Conservation (phyloP, 2,113 vertebrate genomes). For the Cettia cetti region DNA sequence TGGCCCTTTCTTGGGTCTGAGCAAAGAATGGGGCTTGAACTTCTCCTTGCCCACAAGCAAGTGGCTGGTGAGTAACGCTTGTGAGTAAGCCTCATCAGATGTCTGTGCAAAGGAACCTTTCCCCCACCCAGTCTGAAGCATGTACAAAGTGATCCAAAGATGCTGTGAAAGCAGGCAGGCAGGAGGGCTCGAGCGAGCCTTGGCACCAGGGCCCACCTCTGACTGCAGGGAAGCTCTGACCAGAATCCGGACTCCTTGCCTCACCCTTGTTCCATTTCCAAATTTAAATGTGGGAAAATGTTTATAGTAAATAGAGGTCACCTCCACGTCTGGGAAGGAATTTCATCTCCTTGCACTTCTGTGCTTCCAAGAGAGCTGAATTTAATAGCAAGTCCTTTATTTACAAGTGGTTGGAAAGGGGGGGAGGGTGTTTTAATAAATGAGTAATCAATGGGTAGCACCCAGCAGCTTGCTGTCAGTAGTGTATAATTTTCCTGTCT, state of each 20-base stretch:
- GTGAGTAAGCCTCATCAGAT: slow-evolving; percentile 52
- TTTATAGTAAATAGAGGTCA: slow-evolving; percentile 18
- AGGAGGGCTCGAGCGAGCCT: not conserved
- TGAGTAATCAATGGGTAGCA: slow-evolving; percentile 9
- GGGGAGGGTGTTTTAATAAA: not conserved
- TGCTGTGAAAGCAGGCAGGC: not conserved
- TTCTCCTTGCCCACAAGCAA: slow-evolving; percentile 12
- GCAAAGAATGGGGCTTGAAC: not conserved
- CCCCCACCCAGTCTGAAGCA: slow-evolving; percentile 23
- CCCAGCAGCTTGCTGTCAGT: not conserved
- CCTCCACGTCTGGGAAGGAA: not conserved
- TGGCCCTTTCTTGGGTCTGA: not conserved
- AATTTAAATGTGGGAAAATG: not conserved
- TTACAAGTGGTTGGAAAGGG: not conserved
- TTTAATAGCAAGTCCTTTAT: not conserved
- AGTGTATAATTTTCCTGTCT: not conserved
- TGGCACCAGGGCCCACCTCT: not conserved
- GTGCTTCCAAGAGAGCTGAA: not conserved
- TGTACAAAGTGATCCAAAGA: not conserved
- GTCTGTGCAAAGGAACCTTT: not conserved
- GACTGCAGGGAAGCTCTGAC: not conserved
- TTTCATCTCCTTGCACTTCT: not conserved
- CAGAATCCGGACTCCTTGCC: not conserved
- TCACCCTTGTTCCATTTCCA: slow-evolving; percentile 18
- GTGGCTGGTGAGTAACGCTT: slow-evolving; percentile 48